Percentiles rank a stretch among this genome's conserved stretches.
Evolutionary conservation across 2,888 invertebrate genomes (phyloP).

Genomic region (Diplolepis rosae): DNA sequence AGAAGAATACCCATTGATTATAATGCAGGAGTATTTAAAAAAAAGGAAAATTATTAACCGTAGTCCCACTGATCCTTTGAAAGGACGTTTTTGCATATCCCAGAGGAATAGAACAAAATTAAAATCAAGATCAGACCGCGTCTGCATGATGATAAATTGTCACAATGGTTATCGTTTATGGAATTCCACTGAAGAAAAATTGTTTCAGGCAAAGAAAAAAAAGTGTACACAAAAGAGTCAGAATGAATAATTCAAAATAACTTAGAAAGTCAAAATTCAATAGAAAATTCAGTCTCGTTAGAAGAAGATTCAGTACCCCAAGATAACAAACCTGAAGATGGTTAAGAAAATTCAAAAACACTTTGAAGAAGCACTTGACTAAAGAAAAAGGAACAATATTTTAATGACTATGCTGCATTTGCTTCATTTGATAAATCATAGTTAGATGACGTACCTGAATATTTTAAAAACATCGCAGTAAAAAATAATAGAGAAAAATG

Average conservation of each 20-base stretch:
- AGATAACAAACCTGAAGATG: neutral
- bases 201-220: neutral
- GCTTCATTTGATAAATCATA: constrained; percentile 29
- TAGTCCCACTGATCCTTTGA: neutral
- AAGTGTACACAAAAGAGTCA: neutral
- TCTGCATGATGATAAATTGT: constrained; percentile 51
- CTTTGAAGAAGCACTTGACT: neutral
- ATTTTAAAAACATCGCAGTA: constrained; percentile 33
- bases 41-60: neutral
- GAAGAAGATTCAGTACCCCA: neutral
- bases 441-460: neutral
- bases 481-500: constrained; percentile 39
- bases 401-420: constrained; percentile 30
- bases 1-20: neutral
- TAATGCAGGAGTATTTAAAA: neutral
- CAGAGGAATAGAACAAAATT: constrained; percentile 53
- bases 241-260: neutral
- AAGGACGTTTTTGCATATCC: constrained; percentile 41
- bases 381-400: neutral
- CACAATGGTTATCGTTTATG: constrained; percentile 51
- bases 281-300: neutral
- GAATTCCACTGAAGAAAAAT: constrained; percentile 27
- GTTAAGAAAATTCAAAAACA: neutral
- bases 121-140: constrained; percentile 44
- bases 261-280: neutral